A percentile compares a stretch with the other conserved stretches of the same genome.
Evolutionary conservation across 2,888 invertebrate genomes (phyloP).

Genomic region (Chydorus sphaericus): DNA sequence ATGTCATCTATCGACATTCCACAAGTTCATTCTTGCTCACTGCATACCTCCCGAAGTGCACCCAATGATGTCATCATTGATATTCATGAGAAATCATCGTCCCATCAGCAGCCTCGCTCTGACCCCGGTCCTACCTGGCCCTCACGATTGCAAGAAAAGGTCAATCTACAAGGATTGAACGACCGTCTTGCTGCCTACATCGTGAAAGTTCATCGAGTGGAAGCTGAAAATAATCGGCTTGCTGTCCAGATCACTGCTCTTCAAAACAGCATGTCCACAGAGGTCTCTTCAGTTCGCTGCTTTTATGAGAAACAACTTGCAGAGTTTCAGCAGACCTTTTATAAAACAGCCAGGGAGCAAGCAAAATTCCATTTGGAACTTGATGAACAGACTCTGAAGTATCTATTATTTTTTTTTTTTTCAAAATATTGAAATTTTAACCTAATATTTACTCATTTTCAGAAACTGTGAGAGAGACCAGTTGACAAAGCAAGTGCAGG

Average conservation of each 20-base stretch:
- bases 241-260: slow-evolving; percentile 66
- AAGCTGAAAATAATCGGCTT: slow-evolving; percentile 76
- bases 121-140: slow-evolving; percentile 78
- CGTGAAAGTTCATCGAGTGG: slow-evolving; percentile 81
- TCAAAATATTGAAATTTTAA: neutral
- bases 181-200: slow-evolving; percentile 94
- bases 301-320: slow-evolving; percentile 85
- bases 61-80: too few relatives aligned
- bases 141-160: slow-evolving; percentile 83
- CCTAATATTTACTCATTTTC: too few relatives aligned
- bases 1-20: too few relatives aligned
- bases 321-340: slow-evolving; percentile 77
- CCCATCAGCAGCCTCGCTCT: slow-evolving; percentile 36
- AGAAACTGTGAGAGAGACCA: slow-evolving; percentile 55
- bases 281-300: slow-evolving; percentile 74
- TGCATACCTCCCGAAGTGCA: too few relatives aligned
- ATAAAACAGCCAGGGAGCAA: slow-evolving; percentile 82
- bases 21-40: too few relatives aligned
- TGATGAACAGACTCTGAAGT: slow-evolving; percentile 62
- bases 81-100: too few relatives aligned
- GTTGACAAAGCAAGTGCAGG: slow-evolving; percentile 58
- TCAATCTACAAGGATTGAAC: slow-evolving; percentile 81
- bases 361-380: slow-evolving; percentile 86
- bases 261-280: slow-evolving; percentile 73
- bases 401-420: slow-evolving; percentile 26